Evolutionary conservation across 2,888 invertebrate species (phyloP), one percentile per base, ranked within the genome.

Genomic region (Tachystola acroxantha): DNA sequence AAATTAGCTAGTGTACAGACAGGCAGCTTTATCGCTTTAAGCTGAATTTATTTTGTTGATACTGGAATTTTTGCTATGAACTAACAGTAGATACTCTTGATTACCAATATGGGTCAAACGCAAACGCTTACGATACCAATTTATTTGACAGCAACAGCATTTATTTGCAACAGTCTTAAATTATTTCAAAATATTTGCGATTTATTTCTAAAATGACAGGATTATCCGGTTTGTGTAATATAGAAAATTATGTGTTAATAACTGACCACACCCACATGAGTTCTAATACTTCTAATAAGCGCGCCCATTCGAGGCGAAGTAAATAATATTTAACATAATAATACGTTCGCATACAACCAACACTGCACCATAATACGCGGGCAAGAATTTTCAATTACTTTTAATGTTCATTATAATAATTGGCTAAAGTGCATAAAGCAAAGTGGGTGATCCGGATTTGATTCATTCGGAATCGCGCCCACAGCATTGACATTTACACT

Each of bases 211-310:
- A n/a, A n/a, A 16, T 16, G 16, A 16, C 6, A 16, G 16, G 16
- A 16, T 16, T 16, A n/a, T n/a, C 20, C 7, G 9, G 25, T 34
- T n/a, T 27, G 6, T 27, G 14, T 24, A 9, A 36, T 29, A 25
- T 36, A 32, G 11, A 25, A 29, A 32, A 39, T 39, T 32, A 36
- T 24, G 36, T 40, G 36, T 22, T 40, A 36, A 36, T 36, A 36
- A 34, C 33, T 11, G 20, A 25, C 14, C 30, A 28, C 16, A 13
- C 40, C 36, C 19, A 31, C 34, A 35, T 35, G 3, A 12, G 25
- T 10, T 16, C n/a, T 39, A 26, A 36, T 36, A 12, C 19, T 10
- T 16, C n/a, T 39, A 26, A 36, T 36, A 36, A 11, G 6, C 13
- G 9, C 4, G 11, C 27, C 9, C 32, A 11, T 7, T 20, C 22